Percentiles rank a stretch among this genome's conserved stretches.
phyloP scores from a whole-genome alignment of 2,888 invertebrate species.

The Andrena hattorfiana region DNA sequence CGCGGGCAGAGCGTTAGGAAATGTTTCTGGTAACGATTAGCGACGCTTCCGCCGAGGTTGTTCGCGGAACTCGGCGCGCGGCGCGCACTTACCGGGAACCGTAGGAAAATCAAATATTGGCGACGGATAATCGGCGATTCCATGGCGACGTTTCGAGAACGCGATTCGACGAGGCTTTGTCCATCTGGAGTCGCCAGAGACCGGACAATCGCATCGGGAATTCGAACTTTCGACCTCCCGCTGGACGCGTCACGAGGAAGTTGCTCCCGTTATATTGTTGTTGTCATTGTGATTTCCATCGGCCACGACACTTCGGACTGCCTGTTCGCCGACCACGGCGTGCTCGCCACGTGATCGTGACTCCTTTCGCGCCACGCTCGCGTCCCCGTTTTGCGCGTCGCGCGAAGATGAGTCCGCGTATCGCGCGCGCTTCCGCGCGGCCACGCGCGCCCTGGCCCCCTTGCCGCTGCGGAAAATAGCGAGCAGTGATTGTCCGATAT shows the following conservation, averaged over 20 bases:
- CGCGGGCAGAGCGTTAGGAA: not conserved
- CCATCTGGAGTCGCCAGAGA: conserved; percentile 39
- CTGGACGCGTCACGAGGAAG: conserved; percentile 23
- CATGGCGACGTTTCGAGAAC: conserved; percentile 24
- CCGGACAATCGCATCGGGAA: conserved; percentile 8
- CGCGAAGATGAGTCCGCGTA: not conserved
- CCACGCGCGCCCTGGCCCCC: too few species aligned
- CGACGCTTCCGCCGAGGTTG: conserved; percentile 7
- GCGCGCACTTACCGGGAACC: conserved; percentile 23
- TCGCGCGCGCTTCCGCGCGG: not conserved
- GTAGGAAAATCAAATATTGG: conserved; percentile 53
- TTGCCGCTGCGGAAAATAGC: too few species aligned
- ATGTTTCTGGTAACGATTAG: conserved; percentile 6
- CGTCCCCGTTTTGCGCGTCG: conserved; percentile 14
- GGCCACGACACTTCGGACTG: conserved; percentile 30
- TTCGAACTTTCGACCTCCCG: conserved; percentile 48
- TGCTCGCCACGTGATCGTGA: conserved; percentile 62
- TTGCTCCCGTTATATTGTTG: conserved; percentile 33
- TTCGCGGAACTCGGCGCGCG: conserved; percentile 37
- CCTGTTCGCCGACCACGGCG: conserved; percentile 41
- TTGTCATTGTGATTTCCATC: conserved; percentile 52
- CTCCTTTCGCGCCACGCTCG: conserved; percentile 23
- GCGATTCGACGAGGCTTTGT: conserved; percentile 15
- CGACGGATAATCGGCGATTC: conserved; percentile 38
- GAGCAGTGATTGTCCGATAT: too few species aligned